Evolutionary conservation across 2,113 vertebrate species (phyloP).

Genomic region (Trichechus manatus): DNA sequence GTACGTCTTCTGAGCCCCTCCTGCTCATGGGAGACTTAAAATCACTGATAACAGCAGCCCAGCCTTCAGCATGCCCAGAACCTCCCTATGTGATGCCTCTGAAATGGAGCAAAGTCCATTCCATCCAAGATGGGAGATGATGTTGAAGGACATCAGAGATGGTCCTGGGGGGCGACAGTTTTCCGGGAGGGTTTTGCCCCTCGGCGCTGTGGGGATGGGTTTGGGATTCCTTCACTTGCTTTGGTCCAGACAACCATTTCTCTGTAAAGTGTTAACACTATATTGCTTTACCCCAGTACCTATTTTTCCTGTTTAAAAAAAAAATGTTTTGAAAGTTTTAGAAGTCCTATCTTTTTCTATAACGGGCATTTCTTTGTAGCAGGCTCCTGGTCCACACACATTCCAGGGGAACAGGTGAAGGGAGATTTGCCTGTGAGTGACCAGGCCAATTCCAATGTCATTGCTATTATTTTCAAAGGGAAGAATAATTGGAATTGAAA

Average conservation of each 20-base stretch:
- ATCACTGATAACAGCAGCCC: rapidly evolving
- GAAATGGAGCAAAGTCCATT: background rate
- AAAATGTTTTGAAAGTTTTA: background rate
- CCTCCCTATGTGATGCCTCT: rapidly evolving
- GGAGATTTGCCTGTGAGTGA: no score
- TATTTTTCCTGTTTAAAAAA: background rate
- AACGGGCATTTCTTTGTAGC: no score
- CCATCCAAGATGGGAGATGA: no score
- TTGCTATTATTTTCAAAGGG: background rate
- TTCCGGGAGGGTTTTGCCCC: background rate
- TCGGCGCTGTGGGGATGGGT: rapidly evolving
- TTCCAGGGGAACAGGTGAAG: rapidly evolving
- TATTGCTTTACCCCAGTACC: background rate
- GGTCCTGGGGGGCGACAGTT: background rate
- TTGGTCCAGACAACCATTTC: rapidly evolving
- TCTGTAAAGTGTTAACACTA: rapidly evolving
- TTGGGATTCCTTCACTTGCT: background rate
- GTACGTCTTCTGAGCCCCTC: rapidly evolving
- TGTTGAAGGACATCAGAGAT: rapidly evolving
- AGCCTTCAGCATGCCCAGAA: rapidly evolving
- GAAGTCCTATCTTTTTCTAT: background rate
- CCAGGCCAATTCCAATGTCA: rapidly evolving
- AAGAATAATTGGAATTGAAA: background rate
- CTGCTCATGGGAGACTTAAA: background rate
- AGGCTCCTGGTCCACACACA: no score